phyloP scores from a whole-genome alignment of 2,113 vertebrate genomes.

The Nymphicus hollandicus region DNA sequence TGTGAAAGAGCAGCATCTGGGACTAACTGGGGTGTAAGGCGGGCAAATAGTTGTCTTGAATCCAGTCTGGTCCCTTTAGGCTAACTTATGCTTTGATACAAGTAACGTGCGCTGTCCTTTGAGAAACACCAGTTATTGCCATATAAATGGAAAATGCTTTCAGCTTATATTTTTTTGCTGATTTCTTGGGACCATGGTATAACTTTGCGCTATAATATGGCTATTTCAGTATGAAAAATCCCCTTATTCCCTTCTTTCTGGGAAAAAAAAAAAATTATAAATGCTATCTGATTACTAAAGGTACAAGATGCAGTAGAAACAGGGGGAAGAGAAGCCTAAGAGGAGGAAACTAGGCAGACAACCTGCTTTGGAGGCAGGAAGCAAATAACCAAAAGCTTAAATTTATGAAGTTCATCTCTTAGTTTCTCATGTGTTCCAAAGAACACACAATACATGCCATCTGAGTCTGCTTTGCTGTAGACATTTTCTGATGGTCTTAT shows the following conservation, averaged over 20 bases:
- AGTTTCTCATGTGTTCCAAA: background rate
- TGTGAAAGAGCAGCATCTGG: background rate
- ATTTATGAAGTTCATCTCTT: background rate
- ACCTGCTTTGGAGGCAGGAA: background rate
- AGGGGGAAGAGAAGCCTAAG: background rate
- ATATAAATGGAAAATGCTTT: background rate
- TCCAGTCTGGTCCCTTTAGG: background rate
- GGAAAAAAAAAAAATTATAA: background rate
- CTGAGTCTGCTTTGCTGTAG: background rate
- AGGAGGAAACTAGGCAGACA: background rate
- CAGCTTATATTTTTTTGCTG: background rate
- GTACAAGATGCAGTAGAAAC: background rate
- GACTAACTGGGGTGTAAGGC: background rate
- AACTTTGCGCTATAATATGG: background rate
- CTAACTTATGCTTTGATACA: background rate
- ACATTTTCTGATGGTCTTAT: background rate
- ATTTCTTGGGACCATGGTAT: background rate
- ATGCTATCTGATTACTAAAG: background rate
- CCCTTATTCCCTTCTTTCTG: background rate
- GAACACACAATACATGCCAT: background rate
- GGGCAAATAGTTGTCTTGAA: background rate
- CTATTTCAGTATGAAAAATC: background rate
- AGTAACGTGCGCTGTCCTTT: background rate
- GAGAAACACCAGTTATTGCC: background rate
- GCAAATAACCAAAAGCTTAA: background rate